Evolutionary conservation across 2,797 vertebrate genomes (phyloP).

Genomic region (Brachymystax lenok): DNA sequence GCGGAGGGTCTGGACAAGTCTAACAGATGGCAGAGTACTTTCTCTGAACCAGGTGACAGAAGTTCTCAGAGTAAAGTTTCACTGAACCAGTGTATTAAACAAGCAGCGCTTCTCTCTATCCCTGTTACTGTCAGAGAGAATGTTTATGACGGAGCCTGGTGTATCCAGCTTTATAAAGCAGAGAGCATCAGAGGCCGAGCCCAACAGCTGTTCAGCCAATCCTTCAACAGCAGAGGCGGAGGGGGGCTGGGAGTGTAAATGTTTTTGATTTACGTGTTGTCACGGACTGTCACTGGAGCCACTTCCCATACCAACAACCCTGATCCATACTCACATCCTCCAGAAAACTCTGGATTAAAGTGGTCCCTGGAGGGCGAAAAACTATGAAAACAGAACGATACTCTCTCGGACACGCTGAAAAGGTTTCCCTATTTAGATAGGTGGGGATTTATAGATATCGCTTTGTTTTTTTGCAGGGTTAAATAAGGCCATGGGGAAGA

Average conservation of each 20-base stretch:
- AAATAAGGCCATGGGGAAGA: not conserved
- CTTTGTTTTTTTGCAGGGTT: not conserved
- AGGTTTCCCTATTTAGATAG: not conserved
- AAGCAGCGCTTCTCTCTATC: conserved; percentile 26
- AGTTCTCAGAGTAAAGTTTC: conserved; percentile 26
- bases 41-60: not conserved
- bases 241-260: conserved; percentile 20
- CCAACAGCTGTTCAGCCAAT: conserved; percentile 54
- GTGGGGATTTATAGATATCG: not conserved
- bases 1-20: conserved; percentile 19
- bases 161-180: conserved; percentile 64
- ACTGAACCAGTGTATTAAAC: not conserved
- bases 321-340: conserved; percentile 17
- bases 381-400: not conserved
- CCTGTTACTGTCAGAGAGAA: conserved; percentile 23
- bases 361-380: not conserved
- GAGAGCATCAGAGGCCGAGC: conserved; percentile 10
- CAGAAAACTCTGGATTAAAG: conserved; percentile 1
- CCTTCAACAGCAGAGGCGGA: not conserved
- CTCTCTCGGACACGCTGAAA: not conserved
- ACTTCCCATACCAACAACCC: conserved; percentile 5
- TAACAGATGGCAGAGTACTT: conserved; percentile 53
- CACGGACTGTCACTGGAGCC: conserved; percentile 6
- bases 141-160: conserved; percentile 63
- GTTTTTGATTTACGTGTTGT: conserved; percentile 24